Percentiles rank a stretch among this genome's conserved stretches.
These are phyloP conservation scores for Cydia splendana DNA, from an alignment of 1,140 invertebrate genomes.

Conservation along the genomic window DNA sequence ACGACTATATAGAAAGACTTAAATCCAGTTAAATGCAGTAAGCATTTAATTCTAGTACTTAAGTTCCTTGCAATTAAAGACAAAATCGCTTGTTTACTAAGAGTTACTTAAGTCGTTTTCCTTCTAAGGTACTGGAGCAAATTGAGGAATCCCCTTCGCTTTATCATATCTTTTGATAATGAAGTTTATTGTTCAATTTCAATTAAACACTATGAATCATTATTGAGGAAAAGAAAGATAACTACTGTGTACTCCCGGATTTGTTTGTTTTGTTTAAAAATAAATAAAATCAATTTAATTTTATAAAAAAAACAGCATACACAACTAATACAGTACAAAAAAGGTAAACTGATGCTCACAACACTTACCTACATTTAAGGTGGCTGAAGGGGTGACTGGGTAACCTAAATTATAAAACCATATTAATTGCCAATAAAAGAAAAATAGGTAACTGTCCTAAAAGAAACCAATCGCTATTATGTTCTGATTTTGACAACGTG, in stretches of 20 bases:
- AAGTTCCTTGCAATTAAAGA: not conserved
- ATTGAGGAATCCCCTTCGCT: not conserved
- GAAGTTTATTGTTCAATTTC: not conserved
- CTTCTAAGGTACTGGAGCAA: not conserved
- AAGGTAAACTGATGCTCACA: too few relatives aligned
- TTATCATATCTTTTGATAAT: constrained; percentile 11
- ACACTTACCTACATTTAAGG: too few relatives aligned
- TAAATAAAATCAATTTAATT: too few relatives aligned
- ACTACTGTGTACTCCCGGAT: not conserved
- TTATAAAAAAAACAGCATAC: too few relatives aligned
- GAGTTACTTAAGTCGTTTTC: not conserved
- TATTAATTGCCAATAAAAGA: too few relatives aligned
- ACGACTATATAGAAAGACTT: not conserved
- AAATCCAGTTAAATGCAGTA: not conserved
- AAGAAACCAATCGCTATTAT: too few relatives aligned
- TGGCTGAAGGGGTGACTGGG: too few relatives aligned
- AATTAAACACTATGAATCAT: not conserved
- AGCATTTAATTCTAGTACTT: not conserved
- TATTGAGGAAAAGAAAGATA: not conserved
- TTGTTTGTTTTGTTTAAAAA: not conserved
- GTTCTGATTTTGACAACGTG: too few relatives aligned
- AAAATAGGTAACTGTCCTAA: too few relatives aligned
- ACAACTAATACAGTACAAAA: too few relatives aligned
- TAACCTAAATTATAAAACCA: too few relatives aligned
- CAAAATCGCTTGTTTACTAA: not conserved